Evolutionary conservation across 2,888 invertebrate genomes (phyloP), one percentile per base, ranked within the genome.

Genomic region (Nomada ruficornis): DNA sequence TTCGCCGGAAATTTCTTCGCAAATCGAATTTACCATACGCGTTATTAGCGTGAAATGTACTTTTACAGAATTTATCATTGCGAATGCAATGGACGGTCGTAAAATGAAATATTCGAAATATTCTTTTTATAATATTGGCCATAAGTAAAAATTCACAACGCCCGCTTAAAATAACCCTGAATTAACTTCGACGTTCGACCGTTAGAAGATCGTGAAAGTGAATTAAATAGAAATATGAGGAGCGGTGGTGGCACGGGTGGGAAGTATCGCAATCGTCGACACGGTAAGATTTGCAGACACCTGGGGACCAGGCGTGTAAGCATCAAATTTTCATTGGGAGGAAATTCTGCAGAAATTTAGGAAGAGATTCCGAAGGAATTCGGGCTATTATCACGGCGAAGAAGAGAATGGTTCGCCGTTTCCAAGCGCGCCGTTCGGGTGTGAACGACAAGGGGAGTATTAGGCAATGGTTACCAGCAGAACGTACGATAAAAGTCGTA

Each of bases 401-500:
- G 69, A 77, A 67, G 77, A 72, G 59, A 82, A 82, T 65, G 79
- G 73, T 63, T 68, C 80, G 63, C n/a, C 73, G 80, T 80, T 80
- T 80, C 52, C 73, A 50, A 63, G 80, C 62, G 72, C 20, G 20
- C 68, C 80, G 63, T 80, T 80, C 65, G 71, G 79, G 67, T 67
- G 84, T 52, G 83, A 85, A 73, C 72, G 72, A 67, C 75, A 74
- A 67, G 74, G 55, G 77, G 75, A 75, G 69, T 83, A 88, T 83
- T 86, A 88, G 83, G n/a, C 77, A 79, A 85, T 82, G 85, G 77
- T 87, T 88, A 80, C 77, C 74, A 47, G 79, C 77, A 65, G 72
- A 87, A 76, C 75, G 77, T 62, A 79, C 88, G 69, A 83, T 87
- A 87, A 87, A 87, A 88, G 86, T 81, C 79, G 78, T 83, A 87